Evolutionary conservation across 2,797 vertebrate genomes (phyloP), one percentile per base, ranked within the genome.

Genomic region (Sphenopsis melanotis): DNA sequence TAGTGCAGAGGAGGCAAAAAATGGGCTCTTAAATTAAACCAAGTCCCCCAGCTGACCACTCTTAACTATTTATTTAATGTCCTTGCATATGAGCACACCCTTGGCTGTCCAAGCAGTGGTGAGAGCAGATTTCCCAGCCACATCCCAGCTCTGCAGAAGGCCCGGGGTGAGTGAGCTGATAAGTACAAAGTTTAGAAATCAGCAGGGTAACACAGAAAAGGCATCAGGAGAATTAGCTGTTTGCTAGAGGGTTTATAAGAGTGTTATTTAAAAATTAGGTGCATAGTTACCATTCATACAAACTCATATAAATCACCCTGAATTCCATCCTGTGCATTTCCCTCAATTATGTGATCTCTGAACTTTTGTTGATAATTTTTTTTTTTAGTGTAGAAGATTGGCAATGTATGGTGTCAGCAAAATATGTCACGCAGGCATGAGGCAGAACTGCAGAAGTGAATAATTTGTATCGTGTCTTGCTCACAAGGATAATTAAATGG

Each of bases 401-500:
- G 39, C 65, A 78, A 20, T 32, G 50, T 32, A 15, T 1, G 0
- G 24, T 52, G 36, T 95, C 94, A 90, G 86, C 76, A 90, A 63
- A 96, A 87, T 72, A 63, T 53, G 59, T 88, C 86, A 82, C 5
- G 1, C 80, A 86, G 66, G 64, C 66, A 41, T n/a, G 59, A 92
- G 42, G 70, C 2, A 0, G 84, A 90, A 87, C 77, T 77, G 77
- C 78, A 74, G 70, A 87, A 36, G 1, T 68, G 42, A 86, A 47
- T 90, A 88, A 91, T 90, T 91, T 90, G 68, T 90, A 41, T 74
- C 70, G 5, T 69, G 55, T 84, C 84, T 93, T 93, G 65, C 65
- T 88, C 65, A 52, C 63, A 41, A 78, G n/a, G 77, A 47, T 90
- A 93, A 89, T 94, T 96, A 83, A 90, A 86, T 83, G 69, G 61